These are phyloP conservation scores for Anas georgica DNA, from an alignment of 2,797 vertebrate species.

Conservation along the genomic window DNA sequence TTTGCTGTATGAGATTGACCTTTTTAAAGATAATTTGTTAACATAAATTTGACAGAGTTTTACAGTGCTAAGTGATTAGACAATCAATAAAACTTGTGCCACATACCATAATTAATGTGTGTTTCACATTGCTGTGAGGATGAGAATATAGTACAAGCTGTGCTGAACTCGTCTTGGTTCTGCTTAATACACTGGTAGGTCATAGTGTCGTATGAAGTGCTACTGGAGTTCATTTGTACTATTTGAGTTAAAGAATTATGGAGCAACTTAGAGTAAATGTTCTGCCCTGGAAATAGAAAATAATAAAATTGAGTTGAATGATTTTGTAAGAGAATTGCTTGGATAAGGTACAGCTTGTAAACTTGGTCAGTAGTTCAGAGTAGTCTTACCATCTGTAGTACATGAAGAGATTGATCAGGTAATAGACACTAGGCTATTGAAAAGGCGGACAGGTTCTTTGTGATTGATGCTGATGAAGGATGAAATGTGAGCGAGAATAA, in stretches of 20 bases:
- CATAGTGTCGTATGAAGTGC: neutral
- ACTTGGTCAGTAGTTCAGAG: neutral
- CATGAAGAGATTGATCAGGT: neutral
- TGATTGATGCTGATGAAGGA: neutral
- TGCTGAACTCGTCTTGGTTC: neutral
- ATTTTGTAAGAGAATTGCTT: neutral
- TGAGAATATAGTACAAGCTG: neutral
- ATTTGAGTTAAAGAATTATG: neutral
- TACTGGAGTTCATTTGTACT: neutral
- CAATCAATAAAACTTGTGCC: neutral
- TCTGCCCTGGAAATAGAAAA: neutral
- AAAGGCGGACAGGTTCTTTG: neutral
- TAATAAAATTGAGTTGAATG: neutral
- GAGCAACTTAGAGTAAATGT: neutral
- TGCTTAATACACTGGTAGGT: neutral
- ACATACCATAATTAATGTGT: neutral
- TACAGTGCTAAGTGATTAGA: neutral
- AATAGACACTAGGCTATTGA: neutral
- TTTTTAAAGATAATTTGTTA: slow-evolving; percentile 26
- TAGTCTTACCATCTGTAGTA: neutral
- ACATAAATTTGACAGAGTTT: neutral
- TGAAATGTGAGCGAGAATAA: neutral
- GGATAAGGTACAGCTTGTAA: neutral
- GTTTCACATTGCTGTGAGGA: neutral
- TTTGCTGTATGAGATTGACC: neutral